Percentiles rank a stretch among this genome's conserved stretches.
phyloP scores from a whole-genome alignment of 2,888 invertebrate genomes.

The Drosophila subsilvestris region DNA sequence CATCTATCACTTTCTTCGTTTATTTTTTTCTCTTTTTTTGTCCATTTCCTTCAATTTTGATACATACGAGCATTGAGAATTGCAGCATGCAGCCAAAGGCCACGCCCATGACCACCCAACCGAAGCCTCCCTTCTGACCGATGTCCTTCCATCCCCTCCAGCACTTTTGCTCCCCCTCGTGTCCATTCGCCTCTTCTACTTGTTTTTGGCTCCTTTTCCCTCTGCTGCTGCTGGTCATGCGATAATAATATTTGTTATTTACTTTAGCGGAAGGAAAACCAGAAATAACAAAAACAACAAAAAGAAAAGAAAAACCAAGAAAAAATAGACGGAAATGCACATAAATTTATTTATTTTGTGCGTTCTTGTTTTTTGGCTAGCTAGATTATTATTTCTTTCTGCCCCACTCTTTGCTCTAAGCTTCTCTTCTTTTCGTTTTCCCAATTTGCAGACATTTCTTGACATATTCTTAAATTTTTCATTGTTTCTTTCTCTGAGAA shows the following conservation, averaged over 20 bases:
- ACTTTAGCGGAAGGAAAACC: constrained; percentile 81
- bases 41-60: constrained; percentile 44
- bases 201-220: constrained; percentile 34
- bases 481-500: neutral
- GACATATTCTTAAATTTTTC: constrained; percentile 25
- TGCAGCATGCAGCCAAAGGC: constrained; percentile 10
- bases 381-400: constrained; percentile 69
- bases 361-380: constrained; percentile 22
- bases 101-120: constrained; percentile 17
- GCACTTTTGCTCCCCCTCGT: neutral
- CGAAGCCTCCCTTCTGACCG: constrained; percentile 15
- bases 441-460: constrained; percentile 22
- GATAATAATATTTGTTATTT: constrained; percentile 84
- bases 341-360: constrained; percentile 80
- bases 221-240: constrained; percentile 65
- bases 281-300: constrained; percentile 36
- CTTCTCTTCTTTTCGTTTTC: neutral
- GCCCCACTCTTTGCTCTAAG: constrained; percentile 4
- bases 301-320: constrained; percentile 9
- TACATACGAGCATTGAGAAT: constrained; percentile 50
- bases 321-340: constrained; percentile 81
- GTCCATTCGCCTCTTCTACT: constrained; percentile 18
- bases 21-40: neutral
- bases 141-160: constrained; percentile 3
- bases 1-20: constrained; percentile 12